Percentiles rank a stretch among this genome's conserved stretches.
These are phyloP conservation scores for Tychaedon coryphoeus DNA, from an alignment of 2,113 vertebrate genomes.

Conservation along the genomic window DNA sequence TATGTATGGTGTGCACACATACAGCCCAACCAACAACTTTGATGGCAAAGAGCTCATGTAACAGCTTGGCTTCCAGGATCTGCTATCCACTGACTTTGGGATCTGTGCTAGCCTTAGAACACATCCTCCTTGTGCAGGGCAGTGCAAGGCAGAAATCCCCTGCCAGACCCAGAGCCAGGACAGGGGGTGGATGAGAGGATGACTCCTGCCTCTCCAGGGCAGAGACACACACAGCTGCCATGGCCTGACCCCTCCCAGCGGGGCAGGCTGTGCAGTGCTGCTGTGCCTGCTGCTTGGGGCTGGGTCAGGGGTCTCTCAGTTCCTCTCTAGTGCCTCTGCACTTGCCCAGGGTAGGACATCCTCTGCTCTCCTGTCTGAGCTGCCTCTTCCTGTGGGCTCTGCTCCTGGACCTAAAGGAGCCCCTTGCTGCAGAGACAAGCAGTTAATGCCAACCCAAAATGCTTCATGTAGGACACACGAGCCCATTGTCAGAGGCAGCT, in stretches of 20 bases:
- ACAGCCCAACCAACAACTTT: not conserved
- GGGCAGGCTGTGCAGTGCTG: not conserved
- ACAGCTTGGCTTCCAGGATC: not conserved
- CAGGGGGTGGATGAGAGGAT: not conserved
- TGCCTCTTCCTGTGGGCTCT: not conserved
- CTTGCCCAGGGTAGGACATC: not conserved
- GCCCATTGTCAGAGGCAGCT: not conserved
- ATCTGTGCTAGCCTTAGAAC: not conserved
- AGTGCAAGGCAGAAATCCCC: not conserved
- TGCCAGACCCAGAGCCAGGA: not conserved
- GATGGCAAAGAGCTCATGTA: not conserved
- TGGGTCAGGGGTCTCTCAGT: not conserved
- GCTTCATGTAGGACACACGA: rapidly evolving
- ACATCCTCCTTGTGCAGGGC: not conserved
- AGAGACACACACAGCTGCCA: not conserved
- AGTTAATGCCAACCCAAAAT: not conserved
- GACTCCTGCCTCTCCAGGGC: not conserved
- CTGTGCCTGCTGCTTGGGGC: not conserved
- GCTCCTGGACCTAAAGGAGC: not conserved
- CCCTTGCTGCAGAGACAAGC: not conserved
- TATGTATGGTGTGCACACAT: rapidly evolving
- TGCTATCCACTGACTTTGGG: not conserved
- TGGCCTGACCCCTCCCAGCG: rapidly evolving
- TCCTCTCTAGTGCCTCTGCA: not conserved
- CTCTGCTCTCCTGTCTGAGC: not conserved